Base-by-base conservation (phyloP, 53 echinoderm and acorn worm genomes). In the Antedon mediterranea region DNA sequence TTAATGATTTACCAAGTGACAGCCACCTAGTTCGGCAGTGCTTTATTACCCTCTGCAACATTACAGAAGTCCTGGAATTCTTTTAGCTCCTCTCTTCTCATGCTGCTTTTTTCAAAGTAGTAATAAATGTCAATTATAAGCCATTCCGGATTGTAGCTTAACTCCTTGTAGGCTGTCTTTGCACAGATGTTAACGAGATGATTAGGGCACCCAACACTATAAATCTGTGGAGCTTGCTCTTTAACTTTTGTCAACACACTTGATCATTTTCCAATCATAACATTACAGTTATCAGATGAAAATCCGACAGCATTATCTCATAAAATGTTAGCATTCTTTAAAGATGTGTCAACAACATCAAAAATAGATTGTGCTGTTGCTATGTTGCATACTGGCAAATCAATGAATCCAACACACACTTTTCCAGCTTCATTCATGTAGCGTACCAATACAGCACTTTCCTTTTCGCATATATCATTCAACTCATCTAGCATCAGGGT, bases 21-120 rank as follows among this genome's bases (percentile, higher is more conserved):
- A 79, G 71, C 30, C 71, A 79, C 30, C 79, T 43, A 20, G 79
- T 79, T 26, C 26, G 71, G 32, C 79, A 79, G 31, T 79, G 79
- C 79, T 79, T 79, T 43, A 71, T 32, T 79, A 11, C 33, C 32
- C 72, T 71, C 31, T 43, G 71, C 79, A 34, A 71, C 32, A 78
- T 71, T 71, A 43, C 43, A 78, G 7, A 57, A 31, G n/a, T 57
- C 30, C 29, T 79, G 71, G 23, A 11, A 57, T 26, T 57, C 57
- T 23, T 57, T 57, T 57, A 57, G 20, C 20, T 57, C 57, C 20
- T 57, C 57, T 23, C 57, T 9, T 57, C 26, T 57, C 57, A 57
- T 57, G 7, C 9, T 11, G 57, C 57, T 57, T 18, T 37, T 18
- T 57, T 57, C 57, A 18, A 57, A 57, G 20, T 57, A 57, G 57